Conservation (phyloP, 2,113 vertebrate species). For the Regulus satrapa region DNA sequence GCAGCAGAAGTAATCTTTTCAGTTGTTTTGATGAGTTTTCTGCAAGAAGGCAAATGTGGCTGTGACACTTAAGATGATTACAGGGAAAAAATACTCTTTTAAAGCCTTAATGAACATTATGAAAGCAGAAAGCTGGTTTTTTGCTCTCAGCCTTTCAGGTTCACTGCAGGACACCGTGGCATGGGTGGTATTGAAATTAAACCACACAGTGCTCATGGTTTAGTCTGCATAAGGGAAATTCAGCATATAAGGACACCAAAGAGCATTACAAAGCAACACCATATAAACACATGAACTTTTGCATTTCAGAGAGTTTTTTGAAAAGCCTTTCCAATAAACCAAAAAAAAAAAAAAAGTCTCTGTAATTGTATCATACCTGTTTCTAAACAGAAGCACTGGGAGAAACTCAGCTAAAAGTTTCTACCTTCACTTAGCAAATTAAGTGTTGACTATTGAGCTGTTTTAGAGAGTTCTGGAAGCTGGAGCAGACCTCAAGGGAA, state of each 20-base stretch:
- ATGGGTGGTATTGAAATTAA: not conserved
- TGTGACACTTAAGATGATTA: not conserved
- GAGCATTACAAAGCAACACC: not conserved
- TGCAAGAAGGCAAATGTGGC: not conserved
- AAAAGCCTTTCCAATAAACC: not conserved
- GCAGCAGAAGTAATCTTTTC: conserved; percentile 7
- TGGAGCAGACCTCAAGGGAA: not conserved
- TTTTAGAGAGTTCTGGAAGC: not conserved
- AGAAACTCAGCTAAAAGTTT: not conserved
- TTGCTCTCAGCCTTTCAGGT: not conserved
- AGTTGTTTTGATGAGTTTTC: conserved; percentile 14
- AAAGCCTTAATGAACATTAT: conserved; percentile 19
- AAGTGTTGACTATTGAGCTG: not conserved
- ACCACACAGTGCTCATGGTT: not conserved
- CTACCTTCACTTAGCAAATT: not conserved
- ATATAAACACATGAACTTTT: not conserved
- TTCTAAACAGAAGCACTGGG: not conserved
- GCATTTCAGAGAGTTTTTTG: not conserved
- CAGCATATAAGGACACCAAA: not conserved
- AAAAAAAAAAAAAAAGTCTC: not conserved
- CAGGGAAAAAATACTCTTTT: conserved; percentile 5
- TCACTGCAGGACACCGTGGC: not conserved
- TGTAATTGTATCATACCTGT: not conserved
- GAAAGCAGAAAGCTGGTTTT: not conserved
- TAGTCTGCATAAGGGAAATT: not conserved